A percentile compares a stretch with the other conserved stretches of the same genome.
Conservation (phyloP, 2,888 invertebrate genomes). For the Atherix ibis region DNA sequence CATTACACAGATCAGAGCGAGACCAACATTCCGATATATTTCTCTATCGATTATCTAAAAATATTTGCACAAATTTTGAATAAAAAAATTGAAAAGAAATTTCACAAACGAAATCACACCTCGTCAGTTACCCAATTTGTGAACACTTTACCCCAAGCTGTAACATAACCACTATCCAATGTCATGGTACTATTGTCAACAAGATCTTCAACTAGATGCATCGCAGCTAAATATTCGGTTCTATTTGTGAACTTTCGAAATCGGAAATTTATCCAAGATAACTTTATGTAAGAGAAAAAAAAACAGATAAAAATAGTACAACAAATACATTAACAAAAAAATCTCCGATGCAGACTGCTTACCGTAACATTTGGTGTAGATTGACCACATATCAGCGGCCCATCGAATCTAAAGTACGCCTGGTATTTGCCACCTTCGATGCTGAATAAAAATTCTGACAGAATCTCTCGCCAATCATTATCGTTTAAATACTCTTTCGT, state of each 20-base stretch:
- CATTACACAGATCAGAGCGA: slow-evolving; percentile 66
- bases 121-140: slow-evolving; percentile 66
- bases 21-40: slow-evolving; percentile 55
- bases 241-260: slow-evolving; percentile 45
- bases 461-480: slow-evolving; percentile 40
- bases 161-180: slow-evolving; percentile 41
- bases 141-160: slow-evolving; percentile 56
- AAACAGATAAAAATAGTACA: too few relatives aligned
- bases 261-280: slow-evolving; percentile 34
- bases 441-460: slow-evolving; percentile 56
- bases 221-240: slow-evolving; percentile 53
- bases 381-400: slow-evolving; percentile 44
- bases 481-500: slow-evolving; percentile 33
- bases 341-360: too few relatives aligned
- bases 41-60: slow-evolving; percentile 48
- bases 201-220: slow-evolving; percentile 45
- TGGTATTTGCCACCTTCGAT: slow-evolving; percentile 51
- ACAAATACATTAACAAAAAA: slow-evolving; percentile 2
- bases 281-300: slow-evolving; percentile 2
- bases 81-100: slow-evolving; percentile 3
- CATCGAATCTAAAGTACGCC: slow-evolving; percentile 46
- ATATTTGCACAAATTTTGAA: neutral
- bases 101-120: slow-evolving; percentile 23
- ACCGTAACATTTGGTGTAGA: slow-evolving; percentile 41
- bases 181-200: slow-evolving; percentile 42